Percentiles rank a stretch among this genome's conserved stretches.
Conservation (phyloP, 2,113 vertebrate genomes). For the Cyanoderma ruficeps region DNA sequence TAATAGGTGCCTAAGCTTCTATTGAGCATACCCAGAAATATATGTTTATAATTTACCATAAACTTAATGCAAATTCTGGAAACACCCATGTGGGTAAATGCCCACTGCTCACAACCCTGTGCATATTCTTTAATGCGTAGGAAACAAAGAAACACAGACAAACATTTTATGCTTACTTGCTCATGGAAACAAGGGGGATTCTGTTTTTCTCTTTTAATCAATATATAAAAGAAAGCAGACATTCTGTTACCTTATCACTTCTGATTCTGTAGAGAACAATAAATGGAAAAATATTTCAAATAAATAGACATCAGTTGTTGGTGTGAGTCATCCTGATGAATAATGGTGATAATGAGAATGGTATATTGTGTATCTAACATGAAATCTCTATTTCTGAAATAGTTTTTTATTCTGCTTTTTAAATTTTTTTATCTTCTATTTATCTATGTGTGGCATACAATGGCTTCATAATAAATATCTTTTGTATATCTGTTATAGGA, state of each 20-base stretch:
- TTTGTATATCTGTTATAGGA: background rate
- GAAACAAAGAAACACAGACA: background rate
- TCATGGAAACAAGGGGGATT: background rate
- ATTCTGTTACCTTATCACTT: conserved; percentile 14
- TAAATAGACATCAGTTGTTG: conserved; percentile 41
- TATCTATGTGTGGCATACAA: background rate
- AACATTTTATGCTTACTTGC: background rate
- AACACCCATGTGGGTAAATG: background rate
- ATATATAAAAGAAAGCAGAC: conserved; percentile 42
- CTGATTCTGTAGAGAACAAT: background rate
- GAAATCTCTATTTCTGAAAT: background rate
- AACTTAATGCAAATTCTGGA: background rate
- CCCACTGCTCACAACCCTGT: background rate
- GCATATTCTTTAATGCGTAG: background rate
- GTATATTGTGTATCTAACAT: background rate
- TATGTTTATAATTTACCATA: background rate
- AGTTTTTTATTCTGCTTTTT: background rate
- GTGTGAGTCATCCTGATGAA: conserved; percentile 38
- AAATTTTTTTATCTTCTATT: background rate
- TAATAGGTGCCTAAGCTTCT: background rate
- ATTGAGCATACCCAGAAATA: background rate
- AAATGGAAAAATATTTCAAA: conserved; percentile 49
- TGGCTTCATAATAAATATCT: background rate
- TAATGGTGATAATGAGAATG: conserved; percentile 9
- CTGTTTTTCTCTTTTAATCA: conserved; percentile 9